Evolutionary conservation across 2,888 invertebrate genomes (phyloP).

Genomic region (Apoderus coryli): DNA sequence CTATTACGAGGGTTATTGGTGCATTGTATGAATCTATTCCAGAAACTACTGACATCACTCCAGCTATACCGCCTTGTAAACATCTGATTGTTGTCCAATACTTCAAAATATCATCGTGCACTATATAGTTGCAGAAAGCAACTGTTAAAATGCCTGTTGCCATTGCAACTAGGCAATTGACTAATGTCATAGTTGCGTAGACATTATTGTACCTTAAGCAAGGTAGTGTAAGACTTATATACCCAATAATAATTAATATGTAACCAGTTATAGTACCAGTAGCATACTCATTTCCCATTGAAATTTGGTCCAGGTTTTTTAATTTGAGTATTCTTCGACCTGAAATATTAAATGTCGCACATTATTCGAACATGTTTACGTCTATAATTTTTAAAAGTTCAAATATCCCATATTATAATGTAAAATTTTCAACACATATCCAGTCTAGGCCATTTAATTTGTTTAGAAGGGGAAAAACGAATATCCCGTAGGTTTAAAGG

Average conservation of each 20-base stretch:
- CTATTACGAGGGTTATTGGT: constrained; percentile 18
- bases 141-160: constrained; percentile 18
- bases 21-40: constrained; percentile 27
- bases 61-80: constrained; percentile 28
- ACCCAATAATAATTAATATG: constrained; percentile 27
- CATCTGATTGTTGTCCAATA: constrained; percentile 29
- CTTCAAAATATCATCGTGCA: constrained; percentile 23
- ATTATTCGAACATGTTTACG: too few relatives aligned
- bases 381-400: too few relatives aligned
- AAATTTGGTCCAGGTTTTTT: constrained; percentile 27
- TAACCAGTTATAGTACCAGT: constrained; percentile 26
- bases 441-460: too few relatives aligned
- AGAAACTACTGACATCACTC: constrained; percentile 25
- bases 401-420: too few relatives aligned
- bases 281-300: constrained; percentile 24
- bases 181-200: constrained; percentile 11
- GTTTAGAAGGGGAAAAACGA: too few relatives aligned
- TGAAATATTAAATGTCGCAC: too few relatives aligned
- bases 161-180: constrained; percentile 19
- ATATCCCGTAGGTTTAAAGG: too few relatives aligned
- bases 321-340: constrained; percentile 26
- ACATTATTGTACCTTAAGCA: constrained; percentile 12
- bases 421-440: too few relatives aligned
- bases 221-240: constrained; percentile 20
- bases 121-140: constrained; percentile 18